Conservation (phyloP, 2,888 invertebrate genomes). For the Pseudolycoriella hygida region DNA sequence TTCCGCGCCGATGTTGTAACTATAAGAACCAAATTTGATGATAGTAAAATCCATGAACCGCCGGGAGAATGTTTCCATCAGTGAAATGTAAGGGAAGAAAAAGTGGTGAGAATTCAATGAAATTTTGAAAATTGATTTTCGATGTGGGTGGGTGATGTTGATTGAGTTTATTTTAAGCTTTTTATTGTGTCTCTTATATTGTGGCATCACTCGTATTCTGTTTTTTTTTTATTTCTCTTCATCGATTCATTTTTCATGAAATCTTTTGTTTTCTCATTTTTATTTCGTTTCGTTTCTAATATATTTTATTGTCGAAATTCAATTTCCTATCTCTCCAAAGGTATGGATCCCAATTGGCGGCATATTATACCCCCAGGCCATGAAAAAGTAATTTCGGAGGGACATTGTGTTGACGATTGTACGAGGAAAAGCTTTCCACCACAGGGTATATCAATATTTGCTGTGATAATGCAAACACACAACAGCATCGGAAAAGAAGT, state of each 20-base stretch:
- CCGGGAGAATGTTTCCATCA: background rate
- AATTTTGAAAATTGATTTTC: no score
- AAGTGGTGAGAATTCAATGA: no score
- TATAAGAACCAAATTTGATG: no score
- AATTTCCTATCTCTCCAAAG: constrained; percentile 14
- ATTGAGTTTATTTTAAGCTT: no score
- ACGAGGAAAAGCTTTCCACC: constrained; percentile 36
- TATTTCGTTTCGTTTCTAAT: background rate
- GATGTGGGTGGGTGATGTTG: no score
- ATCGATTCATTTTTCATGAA: constrained; percentile 1
- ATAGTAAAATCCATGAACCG: background rate
- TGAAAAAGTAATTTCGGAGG: constrained; percentile 37
- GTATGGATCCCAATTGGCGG: constrained; percentile 41
- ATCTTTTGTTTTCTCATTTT: background rate
- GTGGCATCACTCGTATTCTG: no score
- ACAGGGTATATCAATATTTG: constrained; percentile 38
- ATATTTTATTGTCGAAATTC: background rate
- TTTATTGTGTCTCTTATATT: no score
- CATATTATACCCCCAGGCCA: constrained; percentile 46
- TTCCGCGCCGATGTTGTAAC: no score
- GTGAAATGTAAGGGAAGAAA: no score
- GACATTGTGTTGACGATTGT: constrained; percentile 42
- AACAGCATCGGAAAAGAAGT: constrained; percentile 35
- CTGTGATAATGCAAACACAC: constrained; percentile 41
- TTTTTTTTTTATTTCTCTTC: background rate